Evolutionary conservation across 1,140 invertebrate species (phyloP).

Genomic region (Zaprionus vittiger): DNA sequence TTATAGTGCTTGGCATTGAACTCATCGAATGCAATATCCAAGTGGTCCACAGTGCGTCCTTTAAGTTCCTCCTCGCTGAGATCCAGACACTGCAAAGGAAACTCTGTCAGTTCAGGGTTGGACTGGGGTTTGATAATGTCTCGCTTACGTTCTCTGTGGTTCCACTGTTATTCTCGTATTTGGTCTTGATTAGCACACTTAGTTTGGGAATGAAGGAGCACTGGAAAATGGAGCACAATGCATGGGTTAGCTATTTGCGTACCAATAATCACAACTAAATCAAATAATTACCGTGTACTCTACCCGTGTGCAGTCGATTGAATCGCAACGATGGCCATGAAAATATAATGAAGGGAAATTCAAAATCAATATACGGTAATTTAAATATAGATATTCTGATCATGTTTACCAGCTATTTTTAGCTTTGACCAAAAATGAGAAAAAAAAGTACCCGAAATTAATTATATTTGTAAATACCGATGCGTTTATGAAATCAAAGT

Average conservation of each 20-base stretch:
- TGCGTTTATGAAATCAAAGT: constrained; percentile 1
- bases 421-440: neutral
- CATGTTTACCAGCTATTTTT: constrained; percentile 21
- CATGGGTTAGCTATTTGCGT: constrained; percentile 25
- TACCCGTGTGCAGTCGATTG: constrained; percentile 49
- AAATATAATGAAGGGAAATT: constrained; percentile 37
- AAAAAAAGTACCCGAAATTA: neutral
- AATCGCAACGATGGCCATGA: constrained; percentile 42
- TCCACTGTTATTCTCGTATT: constrained; percentile 96
- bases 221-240: constrained; percentile 85
- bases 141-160: constrained; percentile 93
- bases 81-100: constrained; percentile 88
- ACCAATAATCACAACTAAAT: constrained; percentile 7
- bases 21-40: constrained; percentile 96
- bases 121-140: neutral
- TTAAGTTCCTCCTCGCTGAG: constrained; percentile 90
- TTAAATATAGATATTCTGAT: constrained; percentile 8
- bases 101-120: neutral
- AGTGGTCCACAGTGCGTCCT: constrained; percentile 90
- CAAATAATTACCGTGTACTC: constrained; percentile 87
- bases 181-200: constrained; percentile 93
- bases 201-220: constrained; percentile 97
- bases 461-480: constrained; percentile 20
- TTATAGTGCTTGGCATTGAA: constrained; percentile 94
- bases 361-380: constrained; percentile 36